A percentile compares a stretch with the other conserved stretches of the same genome.
Conservation (phyloP, 2,797 vertebrate species). For the Siniperca obscura region DNA sequence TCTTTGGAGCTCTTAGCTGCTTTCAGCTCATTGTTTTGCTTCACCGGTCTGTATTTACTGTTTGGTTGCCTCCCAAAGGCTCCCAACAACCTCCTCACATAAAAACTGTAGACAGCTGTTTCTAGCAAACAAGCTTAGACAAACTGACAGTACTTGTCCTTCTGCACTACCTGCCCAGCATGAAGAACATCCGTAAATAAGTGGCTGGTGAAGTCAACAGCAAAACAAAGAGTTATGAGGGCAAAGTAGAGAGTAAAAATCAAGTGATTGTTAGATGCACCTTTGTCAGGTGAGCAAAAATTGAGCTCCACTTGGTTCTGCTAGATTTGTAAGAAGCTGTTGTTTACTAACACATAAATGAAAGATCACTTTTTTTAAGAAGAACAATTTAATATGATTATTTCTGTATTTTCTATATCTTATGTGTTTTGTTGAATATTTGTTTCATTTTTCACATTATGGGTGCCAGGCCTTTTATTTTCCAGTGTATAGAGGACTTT, state of each 20-base stretch:
- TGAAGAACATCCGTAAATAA: conserved; percentile 34
- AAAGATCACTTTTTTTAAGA: background rate
- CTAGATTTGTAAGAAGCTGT: background rate
- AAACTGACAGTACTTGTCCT: conserved; percentile 33
- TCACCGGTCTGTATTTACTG: conserved; percentile 40
- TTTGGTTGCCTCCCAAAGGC: conserved; percentile 32
- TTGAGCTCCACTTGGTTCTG: background rate
- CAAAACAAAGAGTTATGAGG: conserved; percentile 1
- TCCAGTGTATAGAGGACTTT: background rate
- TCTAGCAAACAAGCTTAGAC: conserved; percentile 36
- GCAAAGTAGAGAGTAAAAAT: background rate
- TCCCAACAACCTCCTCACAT: conserved; percentile 19
- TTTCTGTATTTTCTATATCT: background rate
- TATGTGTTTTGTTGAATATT: background rate
- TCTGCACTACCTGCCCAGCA: conserved; percentile 31
- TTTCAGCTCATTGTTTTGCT: conserved; percentile 44
- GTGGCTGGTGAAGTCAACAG: conserved; percentile 13
- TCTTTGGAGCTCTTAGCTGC: conserved; percentile 18
- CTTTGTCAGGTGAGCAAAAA: background rate
- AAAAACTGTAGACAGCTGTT: conserved; percentile 36
- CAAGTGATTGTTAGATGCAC: background rate
- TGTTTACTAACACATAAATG: background rate
- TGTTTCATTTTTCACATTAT: background rate
- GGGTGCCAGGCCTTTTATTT: background rate
- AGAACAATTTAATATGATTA: background rate